Conservation (phyloP, 2,113 vertebrate genomes). For the Esox niger region DNA sequence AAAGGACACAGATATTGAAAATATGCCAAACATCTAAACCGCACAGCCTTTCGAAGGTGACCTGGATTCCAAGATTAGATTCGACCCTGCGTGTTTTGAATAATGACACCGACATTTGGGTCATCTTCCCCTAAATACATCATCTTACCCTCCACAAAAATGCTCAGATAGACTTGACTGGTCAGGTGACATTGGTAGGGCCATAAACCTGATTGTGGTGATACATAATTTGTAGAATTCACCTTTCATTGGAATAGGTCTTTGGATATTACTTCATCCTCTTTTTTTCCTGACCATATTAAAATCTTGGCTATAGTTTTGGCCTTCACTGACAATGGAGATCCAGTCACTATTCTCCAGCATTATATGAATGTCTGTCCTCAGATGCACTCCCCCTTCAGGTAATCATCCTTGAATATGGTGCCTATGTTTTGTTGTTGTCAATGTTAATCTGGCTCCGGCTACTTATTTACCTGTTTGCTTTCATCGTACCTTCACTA, state of each 20-base stretch:
- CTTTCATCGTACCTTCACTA: constrained; percentile 23
- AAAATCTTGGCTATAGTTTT: too few relatives aligned
- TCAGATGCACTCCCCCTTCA: neutral
- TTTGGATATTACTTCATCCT: neutral
- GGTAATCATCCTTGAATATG: too few relatives aligned
- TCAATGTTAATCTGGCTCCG: neutral
- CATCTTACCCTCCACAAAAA: neutral
- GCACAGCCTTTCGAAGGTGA: constrained; percentile 8
- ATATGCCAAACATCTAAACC: constrained; percentile 4
- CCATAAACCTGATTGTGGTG: constrained; percentile 1
- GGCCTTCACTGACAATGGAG: too few relatives aligned
- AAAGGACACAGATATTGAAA: constrained; percentile 18
- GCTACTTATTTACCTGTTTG: constrained; percentile 28
- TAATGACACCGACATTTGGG: constrained; percentile 9
- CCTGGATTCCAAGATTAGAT: constrained; percentile 21
- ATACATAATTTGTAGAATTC: constrained; percentile 4
- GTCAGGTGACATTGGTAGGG: constrained; percentile 2
- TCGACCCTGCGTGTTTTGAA: constrained; percentile 10
- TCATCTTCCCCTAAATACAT: neutral
- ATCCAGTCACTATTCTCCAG: neutral
- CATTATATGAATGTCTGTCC: neutral
- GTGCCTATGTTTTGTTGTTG: neutral
- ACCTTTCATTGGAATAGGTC: neutral
- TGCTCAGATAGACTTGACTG: neutral
- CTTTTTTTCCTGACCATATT: neutral